Base-by-base conservation (phyloP, 2,797 vertebrate genomes). In the Mus minutoides region DNA sequence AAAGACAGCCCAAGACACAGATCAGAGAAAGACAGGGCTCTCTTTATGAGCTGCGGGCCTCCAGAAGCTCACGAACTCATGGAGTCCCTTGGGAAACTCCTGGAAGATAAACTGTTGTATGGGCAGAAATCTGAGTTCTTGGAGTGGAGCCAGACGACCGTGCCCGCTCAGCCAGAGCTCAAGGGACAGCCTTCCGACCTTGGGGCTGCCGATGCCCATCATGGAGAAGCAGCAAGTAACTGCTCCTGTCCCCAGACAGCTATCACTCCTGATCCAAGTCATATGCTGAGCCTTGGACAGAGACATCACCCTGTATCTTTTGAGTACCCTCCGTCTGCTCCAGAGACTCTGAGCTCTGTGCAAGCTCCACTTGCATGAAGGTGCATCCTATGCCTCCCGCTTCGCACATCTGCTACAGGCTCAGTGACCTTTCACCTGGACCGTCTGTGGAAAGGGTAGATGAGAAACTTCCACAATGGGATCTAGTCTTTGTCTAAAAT, bases 41-140 rank as follows among this genome's bases (percentile, higher is more conserved):
- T 73, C 40, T 91, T 76, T 26, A 26, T 80, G 76, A 89, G 78
- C 24, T 64, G 12, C 29, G 60, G 49, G 31, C 49, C 54, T 69
- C 79, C 94, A 12, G 87, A 96, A 95, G 79, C 71, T 62, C 88
- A 84, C 9, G 84, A 96, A 14, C 92, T 96, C 84, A 92, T 91
- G 96, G 69, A 31, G 12, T 37, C 62, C 21, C 91, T 88, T 34
- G 91, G 78, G 17, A 93, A 87, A 16, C 90, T 97, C 22, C 71
- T 97, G 77, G 78, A 97, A n/a, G 79, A 94, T 54, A 97, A 94
- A 49, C 3, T 95, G 43, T 40, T 83, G 54, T 17, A 3, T 10
- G 43, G 16, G 16, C 54, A 62, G 19, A 52, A 58, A 37, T 21
- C 49, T 26, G 67, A 94, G 43, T 14, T 19, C 67, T 67, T 71